Percentiles rank a stretch among this genome's conserved stretches.
Evolutionary conservation across 2,113 vertebrate species (phyloP).

Genomic region (Eretmochelys imbricata): DNA sequence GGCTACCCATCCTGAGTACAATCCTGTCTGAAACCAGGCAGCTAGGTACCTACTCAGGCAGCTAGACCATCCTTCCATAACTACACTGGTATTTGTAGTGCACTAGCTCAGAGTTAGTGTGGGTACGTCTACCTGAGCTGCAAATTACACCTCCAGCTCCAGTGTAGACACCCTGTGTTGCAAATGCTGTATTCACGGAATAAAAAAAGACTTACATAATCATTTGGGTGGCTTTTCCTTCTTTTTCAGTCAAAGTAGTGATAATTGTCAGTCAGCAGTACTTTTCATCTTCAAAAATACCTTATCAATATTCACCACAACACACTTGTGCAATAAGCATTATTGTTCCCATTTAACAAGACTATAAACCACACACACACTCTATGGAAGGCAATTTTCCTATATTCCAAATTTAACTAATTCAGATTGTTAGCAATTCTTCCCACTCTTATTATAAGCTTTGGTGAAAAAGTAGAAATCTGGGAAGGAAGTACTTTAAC

Average conservation of each 20-base stretch:
- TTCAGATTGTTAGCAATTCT: neutral
- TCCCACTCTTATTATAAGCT: neutral
- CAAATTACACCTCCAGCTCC: neutral
- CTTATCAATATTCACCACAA: neutral
- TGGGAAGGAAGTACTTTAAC: neutral
- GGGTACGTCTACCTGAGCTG: no score
- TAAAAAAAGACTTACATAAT: neutral
- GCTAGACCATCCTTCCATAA: no score
- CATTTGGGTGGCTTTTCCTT: neutral
- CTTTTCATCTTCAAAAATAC: neutral
- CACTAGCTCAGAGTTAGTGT: no score
- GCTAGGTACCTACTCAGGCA: no score
- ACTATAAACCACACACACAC: neutral
- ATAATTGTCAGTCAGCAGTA: neutral
- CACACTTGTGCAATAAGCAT: neutral
- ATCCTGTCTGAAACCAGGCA: no score
- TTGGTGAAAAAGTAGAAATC: no score
- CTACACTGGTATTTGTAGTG: no score
- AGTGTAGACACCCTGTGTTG: neutral
- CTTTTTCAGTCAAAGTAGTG: neutral
- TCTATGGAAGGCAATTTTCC: neutral
- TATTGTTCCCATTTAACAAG: neutral
- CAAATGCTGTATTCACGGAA: neutral
- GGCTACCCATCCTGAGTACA: no score
- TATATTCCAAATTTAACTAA: neutral